phyloP scores from a whole-genome alignment of 2,113 vertebrate genomes.

The Xiphorhynchus elegans region DNA sequence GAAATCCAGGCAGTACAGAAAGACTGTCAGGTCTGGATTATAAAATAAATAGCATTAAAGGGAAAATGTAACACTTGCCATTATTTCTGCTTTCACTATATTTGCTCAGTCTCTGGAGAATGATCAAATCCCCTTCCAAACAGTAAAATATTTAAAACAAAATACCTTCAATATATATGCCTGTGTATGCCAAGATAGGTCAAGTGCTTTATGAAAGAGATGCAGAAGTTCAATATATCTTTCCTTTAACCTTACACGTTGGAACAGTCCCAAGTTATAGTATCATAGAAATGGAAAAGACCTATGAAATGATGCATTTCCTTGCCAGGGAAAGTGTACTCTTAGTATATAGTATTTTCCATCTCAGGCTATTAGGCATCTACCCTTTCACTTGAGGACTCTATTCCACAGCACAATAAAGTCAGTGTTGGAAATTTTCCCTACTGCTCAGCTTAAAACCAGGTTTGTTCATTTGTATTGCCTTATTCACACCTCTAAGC shows the following conservation, averaged over 20 bases:
- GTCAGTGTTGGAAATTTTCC: conserved; percentile 66
- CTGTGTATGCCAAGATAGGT: not conserved
- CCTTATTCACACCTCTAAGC: conserved; percentile 59
- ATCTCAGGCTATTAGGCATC: conserved; percentile 65
- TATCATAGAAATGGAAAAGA: conserved; percentile 30
- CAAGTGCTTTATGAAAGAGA: not conserved
- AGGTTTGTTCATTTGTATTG: conserved; percentile 53
- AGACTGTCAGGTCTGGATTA: not conserved
- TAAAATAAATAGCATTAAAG: conserved; percentile 21
- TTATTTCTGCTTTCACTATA: conserved; percentile 18
- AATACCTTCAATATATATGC: conserved; percentile 4
- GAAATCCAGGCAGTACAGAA: not conserved
- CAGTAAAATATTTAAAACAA: conserved; percentile 33
- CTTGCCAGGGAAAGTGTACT: not conserved
- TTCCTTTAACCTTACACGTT: conserved; percentile 20
- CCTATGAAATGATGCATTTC: conserved; percentile 21
- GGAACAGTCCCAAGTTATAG: not conserved
- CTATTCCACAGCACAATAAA: conserved; percentile 66
- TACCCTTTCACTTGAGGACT: conserved; percentile 60
- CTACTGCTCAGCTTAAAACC: conserved; percentile 61
- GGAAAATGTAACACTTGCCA: not conserved
- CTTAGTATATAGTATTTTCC: conserved; percentile 47
- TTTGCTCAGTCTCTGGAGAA: conserved; percentile 27
- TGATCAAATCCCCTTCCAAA: conserved; percentile 40
- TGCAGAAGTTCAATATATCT: not conserved